Evolutionary conservation across 2,113 vertebrate species (phyloP), one percentile per base, ranked within the genome.

Genomic region (Lophotis ruficrista): DNA sequence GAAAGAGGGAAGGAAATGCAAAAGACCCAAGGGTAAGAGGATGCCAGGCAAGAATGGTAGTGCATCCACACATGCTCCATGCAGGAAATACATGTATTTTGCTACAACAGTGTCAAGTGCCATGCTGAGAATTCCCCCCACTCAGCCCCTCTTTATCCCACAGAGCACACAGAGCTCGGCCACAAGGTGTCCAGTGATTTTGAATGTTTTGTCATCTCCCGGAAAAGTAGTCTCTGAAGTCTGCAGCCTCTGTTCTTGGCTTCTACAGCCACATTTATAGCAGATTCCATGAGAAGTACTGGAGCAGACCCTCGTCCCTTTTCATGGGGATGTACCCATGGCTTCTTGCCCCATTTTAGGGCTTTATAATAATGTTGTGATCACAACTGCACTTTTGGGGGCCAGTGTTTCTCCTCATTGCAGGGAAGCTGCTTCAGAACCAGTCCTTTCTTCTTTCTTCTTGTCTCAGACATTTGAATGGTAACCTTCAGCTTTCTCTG

Each of bases 241-340:
- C 73, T 70, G 28, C 31, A 62, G 37, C 6, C 16, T 60, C 35
- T 45, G 21, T 51, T 47, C 28, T 24, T 43, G 61, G 28, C 33
- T 50, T 81, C 6, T 43, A 8, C 54, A 80, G 56, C n/a, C 47
- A 75, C 54, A 69, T 41, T 80, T 87, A 50, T 5, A 68, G 48
- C 22, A 72, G 28, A 41, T 7, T 57, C 65, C 30, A 17, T 53
- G 57, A 79, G 19, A 38, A 73, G 6, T 37, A 24, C 31, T n/a
- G 25, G 79, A 89, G 22, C 31, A 66, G 54, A 62, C 21, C 10
- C 48, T 81, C 60, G 38, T 35, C 20, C 13, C 19, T 56, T 76
- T 65, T 23, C 5, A 6, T 14, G 6, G 18, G 7, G 7, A 35
- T 27, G 33, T 58, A 43, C 24, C 35, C 0, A 0, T 27, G 23